These are phyloP conservation scores for Sthenelais limicola DNA, from an alignment of 2,888 invertebrate genomes.

Conservation along the genomic window DNA sequence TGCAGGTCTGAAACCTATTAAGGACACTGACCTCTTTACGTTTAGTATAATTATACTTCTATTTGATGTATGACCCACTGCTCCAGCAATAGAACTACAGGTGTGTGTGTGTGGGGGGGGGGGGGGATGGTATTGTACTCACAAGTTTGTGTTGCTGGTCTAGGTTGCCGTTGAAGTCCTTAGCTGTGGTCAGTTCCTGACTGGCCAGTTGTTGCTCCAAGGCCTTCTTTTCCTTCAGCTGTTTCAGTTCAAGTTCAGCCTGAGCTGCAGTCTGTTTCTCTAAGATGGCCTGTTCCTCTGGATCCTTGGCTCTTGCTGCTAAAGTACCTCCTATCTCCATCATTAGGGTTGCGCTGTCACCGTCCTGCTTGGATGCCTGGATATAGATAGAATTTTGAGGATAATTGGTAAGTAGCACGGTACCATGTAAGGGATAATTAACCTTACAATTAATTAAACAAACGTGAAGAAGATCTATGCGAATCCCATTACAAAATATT, in stretches of 20 bases:
- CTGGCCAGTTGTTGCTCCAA: conserved; percentile 53
- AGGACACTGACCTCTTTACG: no score
- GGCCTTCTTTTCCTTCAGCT: conserved; percentile 55
- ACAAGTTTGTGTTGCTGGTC: conserved; percentile 66
- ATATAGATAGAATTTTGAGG: no score
- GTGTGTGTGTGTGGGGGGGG: no score
- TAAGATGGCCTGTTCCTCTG: conserved; percentile 55
- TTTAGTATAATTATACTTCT: no score
- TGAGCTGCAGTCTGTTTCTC: conserved; percentile 57
- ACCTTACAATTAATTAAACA: no score
- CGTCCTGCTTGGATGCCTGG: conserved; percentile 63
- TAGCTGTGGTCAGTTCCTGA: conserved; percentile 55
- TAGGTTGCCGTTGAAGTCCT: conserved; percentile 57
- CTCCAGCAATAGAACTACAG: no score
- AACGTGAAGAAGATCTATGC: no score
- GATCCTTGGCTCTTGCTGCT: conserved; percentile 51
- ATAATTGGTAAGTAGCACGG: no score
- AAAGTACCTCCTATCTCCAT: conserved; percentile 60
- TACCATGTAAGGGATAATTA: no score
- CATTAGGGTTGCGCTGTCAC: conserved; percentile 63
- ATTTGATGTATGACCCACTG: no score
- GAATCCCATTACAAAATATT: no score
- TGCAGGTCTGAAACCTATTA: no score
- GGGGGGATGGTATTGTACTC: conserved; percentile 41
- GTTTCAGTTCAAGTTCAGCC: conserved; percentile 58